phyloP scores from a whole-genome alignment of 2,797 vertebrate genomes.

The Setipinna tenuifilis region DNA sequence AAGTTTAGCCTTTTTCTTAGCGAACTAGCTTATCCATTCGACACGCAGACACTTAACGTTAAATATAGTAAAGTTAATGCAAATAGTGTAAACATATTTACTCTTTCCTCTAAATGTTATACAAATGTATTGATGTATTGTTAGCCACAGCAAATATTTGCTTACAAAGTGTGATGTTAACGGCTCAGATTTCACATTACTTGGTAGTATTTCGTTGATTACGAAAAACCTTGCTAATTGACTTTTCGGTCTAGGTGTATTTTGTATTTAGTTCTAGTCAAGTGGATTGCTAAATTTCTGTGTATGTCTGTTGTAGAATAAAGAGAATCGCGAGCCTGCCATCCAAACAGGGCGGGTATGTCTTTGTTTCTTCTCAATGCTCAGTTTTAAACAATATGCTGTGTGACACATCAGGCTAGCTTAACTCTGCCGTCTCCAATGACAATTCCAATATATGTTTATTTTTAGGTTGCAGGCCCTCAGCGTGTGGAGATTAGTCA shows the following conservation, averaged over 20 bases:
- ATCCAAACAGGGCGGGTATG: constrained; percentile 64
- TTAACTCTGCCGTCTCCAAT: background rate
- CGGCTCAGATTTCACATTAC: too few species aligned
- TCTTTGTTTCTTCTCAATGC: background rate
- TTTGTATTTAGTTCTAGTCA: too few species aligned
- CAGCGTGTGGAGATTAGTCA: constrained; percentile 7
- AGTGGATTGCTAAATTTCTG: background rate
- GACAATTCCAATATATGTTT: background rate
- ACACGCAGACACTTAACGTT: too few species aligned
- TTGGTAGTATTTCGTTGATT: too few species aligned
- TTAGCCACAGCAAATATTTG: too few species aligned
- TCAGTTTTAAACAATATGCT: background rate
- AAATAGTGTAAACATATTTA: too few species aligned
- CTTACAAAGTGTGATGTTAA: too few species aligned
- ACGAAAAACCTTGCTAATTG: too few species aligned
- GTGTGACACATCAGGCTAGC: background rate
- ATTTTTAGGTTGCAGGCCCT: constrained; percentile 2
- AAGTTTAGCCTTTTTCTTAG: background rate
- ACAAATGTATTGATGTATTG: too few species aligned
- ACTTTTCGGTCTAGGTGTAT: too few species aligned
- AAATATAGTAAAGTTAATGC: too few species aligned
- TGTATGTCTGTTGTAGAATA: constrained; percentile 69
- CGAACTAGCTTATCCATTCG: background rate
- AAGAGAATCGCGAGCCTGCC: constrained; percentile 75
- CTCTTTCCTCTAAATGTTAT: too few species aligned